Evolutionary conservation across 2,113 vertebrate species (phyloP).

Genomic region (Nerophis ophidion): DNA sequence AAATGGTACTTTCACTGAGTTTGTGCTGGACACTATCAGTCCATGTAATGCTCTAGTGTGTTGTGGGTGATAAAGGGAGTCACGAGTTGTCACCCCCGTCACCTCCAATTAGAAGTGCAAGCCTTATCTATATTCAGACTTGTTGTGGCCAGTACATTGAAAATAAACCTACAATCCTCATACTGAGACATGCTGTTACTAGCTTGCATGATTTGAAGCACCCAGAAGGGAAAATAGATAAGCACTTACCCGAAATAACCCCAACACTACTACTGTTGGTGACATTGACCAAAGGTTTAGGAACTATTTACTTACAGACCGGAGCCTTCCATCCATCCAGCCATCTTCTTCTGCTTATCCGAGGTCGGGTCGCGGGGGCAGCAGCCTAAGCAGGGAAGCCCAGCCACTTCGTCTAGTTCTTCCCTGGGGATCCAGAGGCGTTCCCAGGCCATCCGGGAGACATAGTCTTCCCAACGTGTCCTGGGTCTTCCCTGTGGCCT

Average conservation of each 20-base stretch:
- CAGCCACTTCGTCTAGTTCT: too few species aligned
- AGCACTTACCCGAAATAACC: background rate
- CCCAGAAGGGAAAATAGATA: background rate
- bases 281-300: background rate
- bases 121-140: conserved; percentile 21
- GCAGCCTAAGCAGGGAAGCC: too few species aligned
- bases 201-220: background rate
- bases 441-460: too few species aligned
- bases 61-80: conserved; percentile 37
- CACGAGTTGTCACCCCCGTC: conserved; percentile 1
- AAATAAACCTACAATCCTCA: background rate
- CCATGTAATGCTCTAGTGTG: conserved; percentile 27
- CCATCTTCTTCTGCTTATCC: too few species aligned
- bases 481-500: too few species aligned
- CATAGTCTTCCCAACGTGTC: too few species aligned
- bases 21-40: conserved; percentile 29
- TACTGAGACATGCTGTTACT: background rate
- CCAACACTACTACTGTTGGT: background rate
- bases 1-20: background rate
- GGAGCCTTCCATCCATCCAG: too few species aligned
- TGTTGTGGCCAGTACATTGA: background rate
- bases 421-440: too few species aligned
- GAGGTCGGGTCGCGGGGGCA: too few species aligned
- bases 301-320: too few species aligned
- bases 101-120: background rate